Conservation (phyloP, 1,140 invertebrate species). For the Trichoplusia ni region DNA sequence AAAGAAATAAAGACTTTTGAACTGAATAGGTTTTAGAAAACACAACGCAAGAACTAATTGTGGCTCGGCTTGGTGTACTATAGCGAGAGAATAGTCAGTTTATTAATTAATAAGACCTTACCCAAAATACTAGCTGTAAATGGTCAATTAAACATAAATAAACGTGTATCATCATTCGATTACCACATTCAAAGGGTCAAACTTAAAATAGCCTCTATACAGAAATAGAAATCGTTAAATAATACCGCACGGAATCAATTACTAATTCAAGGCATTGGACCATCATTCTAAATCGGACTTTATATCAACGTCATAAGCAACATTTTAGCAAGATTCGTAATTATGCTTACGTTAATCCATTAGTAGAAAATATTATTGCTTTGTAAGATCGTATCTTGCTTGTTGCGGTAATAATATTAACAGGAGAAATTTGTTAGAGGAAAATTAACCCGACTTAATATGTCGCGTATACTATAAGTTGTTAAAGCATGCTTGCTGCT, state of each 20-base stretch:
- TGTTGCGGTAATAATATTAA: slow-evolving; percentile 8
- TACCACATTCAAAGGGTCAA: slow-evolving; percentile 13
- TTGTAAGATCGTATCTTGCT: slow-evolving; percentile 23
- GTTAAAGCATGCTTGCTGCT: no score
- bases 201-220: slow-evolving; percentile 14
- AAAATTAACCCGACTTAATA: no score
- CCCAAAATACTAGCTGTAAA: no score
- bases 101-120: no score
- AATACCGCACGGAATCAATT: slow-evolving; percentile 15
- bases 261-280: slow-evolving; percentile 11
- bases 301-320: not conserved
- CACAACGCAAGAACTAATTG: no score
- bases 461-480: no score
- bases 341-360: slow-evolving; percentile 7
- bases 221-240: slow-evolving; percentile 21
- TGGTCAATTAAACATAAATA: no score
- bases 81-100: no score
- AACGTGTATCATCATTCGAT: no score
- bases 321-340: slow-evolving; percentile 15
- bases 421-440: not conserved
- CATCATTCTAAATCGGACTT: slow-evolving; percentile 1
- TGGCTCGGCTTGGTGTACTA: no score
- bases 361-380: slow-evolving; percentile 27
- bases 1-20: no score
- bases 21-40: no score